Conservation (phyloP, 2,797 vertebrate genomes). For the Heteromormyrus szaboi region DNA sequence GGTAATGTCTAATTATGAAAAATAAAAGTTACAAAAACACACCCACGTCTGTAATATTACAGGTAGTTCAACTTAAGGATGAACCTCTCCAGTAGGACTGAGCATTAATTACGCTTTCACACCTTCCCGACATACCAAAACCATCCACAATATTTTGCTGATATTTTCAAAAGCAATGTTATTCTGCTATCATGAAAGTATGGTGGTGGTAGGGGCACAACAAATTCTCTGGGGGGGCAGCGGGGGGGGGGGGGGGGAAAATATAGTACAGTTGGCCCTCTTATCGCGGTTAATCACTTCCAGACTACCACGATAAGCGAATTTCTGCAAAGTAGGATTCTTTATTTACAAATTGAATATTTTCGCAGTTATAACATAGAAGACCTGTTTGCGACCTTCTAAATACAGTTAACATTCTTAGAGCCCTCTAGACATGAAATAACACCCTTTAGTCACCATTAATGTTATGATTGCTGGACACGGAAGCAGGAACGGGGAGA, state of each 20-base stretch:
- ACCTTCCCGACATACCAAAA: background rate
- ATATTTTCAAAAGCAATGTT: background rate
- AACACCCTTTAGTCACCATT: too few species aligned
- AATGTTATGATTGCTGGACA: too few species aligned
- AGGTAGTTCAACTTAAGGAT: background rate
- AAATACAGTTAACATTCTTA: too few species aligned
- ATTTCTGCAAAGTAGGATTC: too few species aligned
- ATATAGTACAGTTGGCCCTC: background rate
- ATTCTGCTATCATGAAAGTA: background rate
- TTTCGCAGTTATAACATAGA: too few species aligned
- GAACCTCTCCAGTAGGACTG: background rate
- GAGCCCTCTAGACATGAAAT: too few species aligned
- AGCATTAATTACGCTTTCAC: background rate
- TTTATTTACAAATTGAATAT: too few species aligned
- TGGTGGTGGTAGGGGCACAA: background rate
- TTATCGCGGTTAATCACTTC: too few species aligned
- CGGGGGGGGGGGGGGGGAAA: background rate
- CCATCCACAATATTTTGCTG: background rate
- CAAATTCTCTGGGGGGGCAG: background rate
- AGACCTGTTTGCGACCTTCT: too few species aligned
- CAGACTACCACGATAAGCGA: too few species aligned
- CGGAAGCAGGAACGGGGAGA: too few species aligned
- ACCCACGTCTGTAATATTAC: background rate
- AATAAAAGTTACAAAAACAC: background rate
- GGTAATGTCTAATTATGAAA: background rate